Evolutionary conservation across 2,888 invertebrate species (phyloP), one percentile per base, ranked within the genome.

Genomic region (Griposia aprilina): DNA sequence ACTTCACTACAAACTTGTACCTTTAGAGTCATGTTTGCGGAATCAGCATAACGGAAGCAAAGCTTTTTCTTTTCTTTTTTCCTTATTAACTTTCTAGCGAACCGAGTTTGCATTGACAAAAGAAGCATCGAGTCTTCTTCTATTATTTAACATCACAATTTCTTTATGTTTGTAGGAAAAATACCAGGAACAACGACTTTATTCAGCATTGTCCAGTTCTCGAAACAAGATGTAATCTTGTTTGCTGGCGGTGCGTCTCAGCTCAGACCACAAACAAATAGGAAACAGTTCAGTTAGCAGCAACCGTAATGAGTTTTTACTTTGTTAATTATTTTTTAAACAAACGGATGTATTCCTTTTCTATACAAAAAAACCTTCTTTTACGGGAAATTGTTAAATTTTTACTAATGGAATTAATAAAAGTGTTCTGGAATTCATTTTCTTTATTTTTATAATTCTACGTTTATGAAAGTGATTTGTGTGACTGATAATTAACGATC

Each of bases 301-400:
- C n/a, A n/a, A 26, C 45, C 17, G 30, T 45, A 63, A 48, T 30
- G 23, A 65, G 15, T n/a, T 41, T 69, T 50, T 45, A 79, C n/a
- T 80, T 63, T 20, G 13, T 50, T 57, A 55, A 55, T 55, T 62
- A 48, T 26, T 55, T 79, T 48, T 17, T 23, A 62, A 69, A 41
- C 48, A 48, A 78, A 30, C 26, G 2, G 6, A 48, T 36, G 20
- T 68, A n/a, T 41, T 26, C n/a, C 1, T 7, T 55, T 50, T 50
- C 5, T 41, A 50, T 36, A n/a, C n/a, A n/a, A 10, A 41, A 67
- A 52, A 20, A 8, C 0, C 7, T 23, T 15, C 13, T 52, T 13
- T 30, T 52, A 45, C 52, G 8, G 52, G 13, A 23, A 23, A 26
- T 36, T 45, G 6, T 67, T 60, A 23, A 26, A 48, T 55, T 36